Evolutionary conservation across 1,140 invertebrate species (phyloP), one percentile per base, ranked within the genome.

Genomic region (Neodiprion lecontei): DNA sequence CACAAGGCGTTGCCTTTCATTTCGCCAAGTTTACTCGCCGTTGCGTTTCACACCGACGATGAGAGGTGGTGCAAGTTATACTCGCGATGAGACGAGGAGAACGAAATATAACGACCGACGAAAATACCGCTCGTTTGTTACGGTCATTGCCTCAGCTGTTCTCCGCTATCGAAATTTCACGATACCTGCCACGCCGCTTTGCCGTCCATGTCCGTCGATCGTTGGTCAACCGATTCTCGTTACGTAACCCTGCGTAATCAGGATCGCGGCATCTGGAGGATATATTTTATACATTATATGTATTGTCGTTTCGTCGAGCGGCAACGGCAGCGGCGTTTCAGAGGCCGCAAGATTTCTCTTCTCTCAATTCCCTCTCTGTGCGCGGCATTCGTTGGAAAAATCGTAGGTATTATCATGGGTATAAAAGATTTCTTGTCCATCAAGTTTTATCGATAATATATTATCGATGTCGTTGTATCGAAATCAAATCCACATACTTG

Each of bases 61-160:
- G 28, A 40, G 28, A 40, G 17, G 17, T 21, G 17, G 17, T 21
- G 17, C 17, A 21, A 21, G 17, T 21, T 21, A 1, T 21, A 0
- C 28, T 40, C 28, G 28, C 28, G 28, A 40, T 40, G 28, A 40
- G 28, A 40, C 1, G 28, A 40, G 5, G 28, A 40, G 28, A 40
- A 40, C 28, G 28, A 40, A 40, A 40, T 1, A 61, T 5, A 61
- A 61, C 53, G 11, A 61, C n/a, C 53, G 53, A 61, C n/a, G 53
- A 61, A 61, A 14, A 61, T 61, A 61, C 53, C 53, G 53, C 53
- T 61, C n/a, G 53, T 61, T 61, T 61, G 53, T 17, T 61, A 61
- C 53, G 53, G 53, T 61, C 53, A 61, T 61, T 61, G 53, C 53
- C 53, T 40, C 28, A 40, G 28, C 28, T 40, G 28, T 40, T 40